These are phyloP conservation scores for Heliconius erato DNA, from an alignment of 2,888 invertebrate genomes.

Conservation along the genomic window DNA sequence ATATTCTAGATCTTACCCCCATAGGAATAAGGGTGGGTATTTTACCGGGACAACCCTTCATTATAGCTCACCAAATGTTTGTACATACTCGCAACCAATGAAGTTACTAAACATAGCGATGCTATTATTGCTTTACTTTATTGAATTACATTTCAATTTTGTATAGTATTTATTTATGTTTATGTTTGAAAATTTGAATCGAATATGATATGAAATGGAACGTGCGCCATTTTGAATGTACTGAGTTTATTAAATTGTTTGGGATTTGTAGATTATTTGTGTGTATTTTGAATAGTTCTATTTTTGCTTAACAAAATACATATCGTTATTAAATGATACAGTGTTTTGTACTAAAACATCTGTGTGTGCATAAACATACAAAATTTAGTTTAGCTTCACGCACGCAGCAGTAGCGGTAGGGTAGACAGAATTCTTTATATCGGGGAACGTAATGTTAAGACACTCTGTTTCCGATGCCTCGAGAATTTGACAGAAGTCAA, in stretches of 20 bases:
- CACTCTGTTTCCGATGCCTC: neutral
- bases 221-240: conserved; percentile 1
- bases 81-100: conserved; percentile 48
- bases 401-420: neutral
- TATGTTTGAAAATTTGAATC: conserved; percentile 46
- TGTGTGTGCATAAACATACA: too few species aligned
- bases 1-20: conserved; percentile 39
- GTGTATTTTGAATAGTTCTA: too few species aligned
- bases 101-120: conserved; percentile 48
- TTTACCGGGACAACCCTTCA: conserved; percentile 37
- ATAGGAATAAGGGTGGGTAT: conserved; percentile 33
- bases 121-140: conserved; percentile 50
- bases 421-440: neutral
- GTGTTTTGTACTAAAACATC: too few species aligned
- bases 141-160: conserved; percentile 51
- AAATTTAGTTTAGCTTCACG: neutral
- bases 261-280: neutral
- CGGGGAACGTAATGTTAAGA: too few species aligned
- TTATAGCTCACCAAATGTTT: conserved; percentile 56
- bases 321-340: too few species aligned
- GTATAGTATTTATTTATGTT: conserved; percentile 49
- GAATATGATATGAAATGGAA: conserved; percentile 35
- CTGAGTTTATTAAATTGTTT: conserved; percentile 10
- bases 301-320: too few species aligned
- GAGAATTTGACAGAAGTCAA: too few species aligned